These are phyloP conservation scores for Oncorhynchus masou DNA, from an alignment of 2,113 vertebrate genomes.

Conservation along the genomic window DNA sequence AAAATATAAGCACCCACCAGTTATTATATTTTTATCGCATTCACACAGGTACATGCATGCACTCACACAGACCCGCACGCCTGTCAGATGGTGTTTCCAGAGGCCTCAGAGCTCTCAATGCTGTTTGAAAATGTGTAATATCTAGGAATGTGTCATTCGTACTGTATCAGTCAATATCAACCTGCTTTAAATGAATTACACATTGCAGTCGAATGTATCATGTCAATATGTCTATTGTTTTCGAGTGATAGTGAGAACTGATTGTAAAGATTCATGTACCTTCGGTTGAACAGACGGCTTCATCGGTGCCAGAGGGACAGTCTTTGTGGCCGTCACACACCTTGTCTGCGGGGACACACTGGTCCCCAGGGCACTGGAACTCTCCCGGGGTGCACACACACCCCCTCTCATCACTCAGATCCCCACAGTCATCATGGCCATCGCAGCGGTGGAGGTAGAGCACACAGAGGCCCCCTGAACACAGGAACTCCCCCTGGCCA, in stretches of 20 bases:
- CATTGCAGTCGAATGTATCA: too few relatives aligned
- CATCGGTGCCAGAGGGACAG: conserved; percentile 78
- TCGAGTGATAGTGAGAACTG: not conserved
- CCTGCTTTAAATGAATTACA: not conserved
- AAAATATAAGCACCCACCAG: conserved; percentile 10
- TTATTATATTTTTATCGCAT: not conserved
- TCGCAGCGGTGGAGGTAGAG: conserved; percentile 79
- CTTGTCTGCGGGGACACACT: conserved; percentile 68
- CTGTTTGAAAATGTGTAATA: too few relatives aligned
- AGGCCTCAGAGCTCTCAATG: too few relatives aligned
- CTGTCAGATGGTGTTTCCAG: too few relatives aligned
- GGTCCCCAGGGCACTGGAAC: conserved; percentile 77
- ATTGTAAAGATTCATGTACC: conserved; percentile 64
- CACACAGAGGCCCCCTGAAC: conserved; percentile 77
- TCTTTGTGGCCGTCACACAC: conserved; percentile 80
- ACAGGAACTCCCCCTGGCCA: conserved; percentile 75
- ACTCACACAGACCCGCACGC: not conserved
- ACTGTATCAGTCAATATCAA: not conserved
- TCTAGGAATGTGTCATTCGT: too few relatives aligned
- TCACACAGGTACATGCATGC: not conserved
- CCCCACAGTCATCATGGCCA: conserved; percentile 84
- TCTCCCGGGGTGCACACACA: conserved; percentile 73
- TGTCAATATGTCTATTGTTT: too few relatives aligned
- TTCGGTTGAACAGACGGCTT: conserved; percentile 76
- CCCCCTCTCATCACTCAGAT: conserved; percentile 81